Conservation (phyloP, 1,140 invertebrate genomes). For the Cephus cinctus region DNA sequence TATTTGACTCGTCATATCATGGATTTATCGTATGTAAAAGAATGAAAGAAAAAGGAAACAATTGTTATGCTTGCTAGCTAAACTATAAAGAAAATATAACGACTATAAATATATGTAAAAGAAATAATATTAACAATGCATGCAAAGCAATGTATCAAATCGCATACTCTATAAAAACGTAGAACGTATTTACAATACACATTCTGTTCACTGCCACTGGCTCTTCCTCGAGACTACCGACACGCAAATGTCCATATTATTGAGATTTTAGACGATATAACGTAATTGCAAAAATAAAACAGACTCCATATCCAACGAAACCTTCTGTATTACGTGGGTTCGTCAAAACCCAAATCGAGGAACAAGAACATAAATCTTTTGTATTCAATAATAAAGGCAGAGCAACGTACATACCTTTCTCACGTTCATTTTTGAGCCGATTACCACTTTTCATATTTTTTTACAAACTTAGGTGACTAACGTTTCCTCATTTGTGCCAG, state of each 20-base stretch:
- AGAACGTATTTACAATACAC: slow-evolving; percentile 44
- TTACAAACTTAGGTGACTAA: slow-evolving; percentile 39
- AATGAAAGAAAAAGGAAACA: slow-evolving; percentile 32
- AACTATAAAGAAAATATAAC: slow-evolving; percentile 33
- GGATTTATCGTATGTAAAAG: slow-evolving; percentile 34
- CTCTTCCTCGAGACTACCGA: slow-evolving; percentile 44
- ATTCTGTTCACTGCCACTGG: slow-evolving; percentile 50
- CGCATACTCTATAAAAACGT: slow-evolving; percentile 49
- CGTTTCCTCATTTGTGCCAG: slow-evolving; percentile 45
- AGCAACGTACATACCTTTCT: slow-evolving; percentile 34
- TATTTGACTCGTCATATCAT: slow-evolving; percentile 54
- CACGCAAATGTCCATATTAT: too few relatives aligned
- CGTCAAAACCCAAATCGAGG: slow-evolving; percentile 19
- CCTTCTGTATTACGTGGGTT: too few relatives aligned
- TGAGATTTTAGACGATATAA: too few relatives aligned
- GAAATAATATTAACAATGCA: slow-evolving; percentile 46
- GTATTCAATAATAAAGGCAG: slow-evolving; percentile 34
- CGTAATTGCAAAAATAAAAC: too few relatives aligned
- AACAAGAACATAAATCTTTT: slow-evolving; percentile 29
- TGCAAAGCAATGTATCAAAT: slow-evolving; percentile 54
- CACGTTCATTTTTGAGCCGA: slow-evolving; percentile 39
- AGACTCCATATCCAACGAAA: too few relatives aligned
- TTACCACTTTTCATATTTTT: slow-evolving; percentile 46
- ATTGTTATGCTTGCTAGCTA: slow-evolving; percentile 54
- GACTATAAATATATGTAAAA: slow-evolving; percentile 35